phyloP scores from a whole-genome alignment of 1,140 invertebrate genomes.

The Meloidogyne hapla region DNA sequence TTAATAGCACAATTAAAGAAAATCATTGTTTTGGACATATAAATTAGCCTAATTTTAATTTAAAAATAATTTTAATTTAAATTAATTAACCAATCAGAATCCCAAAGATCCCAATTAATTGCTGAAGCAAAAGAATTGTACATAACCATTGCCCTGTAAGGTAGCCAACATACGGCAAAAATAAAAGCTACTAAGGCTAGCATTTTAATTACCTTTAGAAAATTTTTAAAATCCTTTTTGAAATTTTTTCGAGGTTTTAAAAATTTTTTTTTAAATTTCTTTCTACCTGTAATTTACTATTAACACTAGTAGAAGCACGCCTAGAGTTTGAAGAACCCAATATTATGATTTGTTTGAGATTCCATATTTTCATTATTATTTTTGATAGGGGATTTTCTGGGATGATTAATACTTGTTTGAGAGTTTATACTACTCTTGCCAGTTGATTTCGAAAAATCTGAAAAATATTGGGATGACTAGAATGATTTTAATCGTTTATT shows the following conservation, averaged over 20 bases:
- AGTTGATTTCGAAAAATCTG: neutral
- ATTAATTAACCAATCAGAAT: constrained; percentile 49
- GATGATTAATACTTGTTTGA: neutral
- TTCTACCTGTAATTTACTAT: neutral
- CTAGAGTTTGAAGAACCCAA: neutral
- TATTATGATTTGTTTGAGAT: neutral
- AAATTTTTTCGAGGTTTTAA: too few species aligned
- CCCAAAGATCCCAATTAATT: constrained; percentile 38
- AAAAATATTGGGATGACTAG: neutral
- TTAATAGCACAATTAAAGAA: constrained; percentile 69
- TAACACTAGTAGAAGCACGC: neutral
- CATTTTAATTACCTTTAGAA: constrained; percentile 70
- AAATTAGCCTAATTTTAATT: constrained; percentile 70
- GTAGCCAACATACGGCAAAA: constrained; percentile 70
- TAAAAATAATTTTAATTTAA: constrained; percentile 61
- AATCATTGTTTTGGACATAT: constrained; percentile 58
- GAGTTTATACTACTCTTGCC: neutral
- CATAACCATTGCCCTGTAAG: constrained; percentile 62
- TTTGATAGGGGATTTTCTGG: neutral
- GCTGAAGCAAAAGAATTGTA: constrained; percentile 59
- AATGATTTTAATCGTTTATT: neutral
- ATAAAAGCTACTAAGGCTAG: constrained; percentile 68
- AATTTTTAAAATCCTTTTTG: constrained; percentile 8
- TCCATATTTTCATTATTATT: neutral
- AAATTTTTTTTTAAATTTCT: neutral